Evolutionary conservation across 2,113 vertebrate species (phyloP).

Genomic region (Xenus cinereus): DNA sequence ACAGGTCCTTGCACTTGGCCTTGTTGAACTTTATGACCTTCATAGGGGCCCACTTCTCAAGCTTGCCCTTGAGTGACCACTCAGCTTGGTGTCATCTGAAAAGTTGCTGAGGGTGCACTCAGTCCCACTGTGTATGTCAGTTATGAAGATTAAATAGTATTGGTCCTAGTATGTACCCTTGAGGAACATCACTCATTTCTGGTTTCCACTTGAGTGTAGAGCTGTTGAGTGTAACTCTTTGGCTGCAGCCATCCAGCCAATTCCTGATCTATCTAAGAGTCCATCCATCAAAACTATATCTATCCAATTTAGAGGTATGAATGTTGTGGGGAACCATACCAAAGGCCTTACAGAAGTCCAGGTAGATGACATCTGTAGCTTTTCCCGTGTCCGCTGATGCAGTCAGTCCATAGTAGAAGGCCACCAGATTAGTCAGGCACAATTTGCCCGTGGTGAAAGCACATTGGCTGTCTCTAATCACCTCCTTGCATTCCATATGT

Average conservation of each 20-base stretch:
- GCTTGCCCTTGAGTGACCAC: neutral
- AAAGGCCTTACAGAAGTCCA: neutral
- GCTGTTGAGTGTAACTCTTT: neutral
- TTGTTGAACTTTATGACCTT: neutral
- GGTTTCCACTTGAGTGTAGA: neutral
- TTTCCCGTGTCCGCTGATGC: neutral
- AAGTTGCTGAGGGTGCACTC: neutral
- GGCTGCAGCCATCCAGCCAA: too few relatives aligned
- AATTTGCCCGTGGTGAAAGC: neutral
- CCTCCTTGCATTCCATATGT: neutral
- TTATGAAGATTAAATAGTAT: neutral
- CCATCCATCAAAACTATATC: neutral
- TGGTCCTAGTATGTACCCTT: neutral
- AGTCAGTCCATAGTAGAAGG: accelerated
- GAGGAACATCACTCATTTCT: neutral
- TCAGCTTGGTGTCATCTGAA: neutral
- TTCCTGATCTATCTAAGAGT: neutral
- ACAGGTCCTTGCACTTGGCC: neutral
- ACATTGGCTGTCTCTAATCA: neutral
- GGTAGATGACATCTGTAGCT: neutral
- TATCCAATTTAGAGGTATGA: neutral
- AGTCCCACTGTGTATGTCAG: accelerated
- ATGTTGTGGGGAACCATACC: accelerated
- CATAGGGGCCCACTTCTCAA: too few relatives aligned
- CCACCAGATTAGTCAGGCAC: neutral